Evolutionary conservation across 2,888 invertebrate genomes (phyloP).

Genomic region (Drosophila helvetica): DNA sequence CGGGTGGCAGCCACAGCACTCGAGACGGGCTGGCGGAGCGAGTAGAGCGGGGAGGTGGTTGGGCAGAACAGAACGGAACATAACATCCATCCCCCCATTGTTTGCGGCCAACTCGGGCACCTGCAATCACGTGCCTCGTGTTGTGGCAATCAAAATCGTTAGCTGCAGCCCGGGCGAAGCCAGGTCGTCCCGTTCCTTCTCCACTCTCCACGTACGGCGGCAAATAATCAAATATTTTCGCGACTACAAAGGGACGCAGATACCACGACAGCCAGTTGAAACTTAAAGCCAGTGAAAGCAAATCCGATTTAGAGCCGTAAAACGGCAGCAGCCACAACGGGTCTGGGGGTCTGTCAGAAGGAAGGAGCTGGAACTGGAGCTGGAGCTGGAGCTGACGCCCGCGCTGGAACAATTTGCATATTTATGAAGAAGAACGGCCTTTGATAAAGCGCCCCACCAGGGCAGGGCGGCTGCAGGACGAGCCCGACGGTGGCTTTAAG

Average conservation of each 20-base stretch:
- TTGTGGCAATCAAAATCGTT: slow-evolving; percentile 75
- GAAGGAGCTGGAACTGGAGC: background rate
- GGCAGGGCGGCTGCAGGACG: slow-evolving; percentile 44
- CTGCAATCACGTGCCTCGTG: slow-evolving; percentile 64
- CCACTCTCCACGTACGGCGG: slow-evolving; percentile 25
- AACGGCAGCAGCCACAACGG: slow-evolving; percentile 46
- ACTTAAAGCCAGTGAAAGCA: slow-evolving; percentile 45
- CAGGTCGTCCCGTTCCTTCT: background rate
- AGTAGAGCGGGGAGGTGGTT: slow-evolving; percentile 25
- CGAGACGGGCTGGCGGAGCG: slow-evolving; percentile 18
- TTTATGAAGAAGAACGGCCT: slow-evolving; percentile 77
- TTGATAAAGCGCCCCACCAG: slow-evolving; percentile 34
- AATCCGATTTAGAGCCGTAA: slow-evolving; percentile 51
- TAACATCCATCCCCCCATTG: slow-evolving; percentile 51
- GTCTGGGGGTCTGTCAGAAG: slow-evolving; percentile 12
- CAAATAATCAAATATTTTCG: slow-evolving; percentile 75
- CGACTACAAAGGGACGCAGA: slow-evolving; percentile 42
- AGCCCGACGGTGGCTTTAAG: slow-evolving; percentile 66
- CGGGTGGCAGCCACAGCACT: slow-evolving; percentile 32
- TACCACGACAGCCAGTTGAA: slow-evolving; percentile 25
- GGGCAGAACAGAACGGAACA: slow-evolving; percentile 27
- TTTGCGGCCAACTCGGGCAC: slow-evolving; percentile 55
- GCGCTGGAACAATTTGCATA: slow-evolving; percentile 74
- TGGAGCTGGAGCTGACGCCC: background rate
- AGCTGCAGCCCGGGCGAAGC: slow-evolving; percentile 47